These are phyloP conservation scores for Hydroisotoma schaefferi DNA, from an alignment of 2,888 invertebrate genomes.

Conservation along the genomic window DNA sequence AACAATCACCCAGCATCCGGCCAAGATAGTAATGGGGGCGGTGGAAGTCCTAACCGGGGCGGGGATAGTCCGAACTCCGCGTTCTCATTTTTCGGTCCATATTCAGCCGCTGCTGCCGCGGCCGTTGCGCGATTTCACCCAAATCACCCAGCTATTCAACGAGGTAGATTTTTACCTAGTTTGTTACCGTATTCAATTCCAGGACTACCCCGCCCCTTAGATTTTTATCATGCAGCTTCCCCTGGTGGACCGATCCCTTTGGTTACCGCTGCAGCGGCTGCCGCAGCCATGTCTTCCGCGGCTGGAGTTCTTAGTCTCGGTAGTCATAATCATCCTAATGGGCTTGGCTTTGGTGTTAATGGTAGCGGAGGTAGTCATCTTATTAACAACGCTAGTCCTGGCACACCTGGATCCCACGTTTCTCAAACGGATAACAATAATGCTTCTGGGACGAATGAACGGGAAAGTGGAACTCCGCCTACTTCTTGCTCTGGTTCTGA, in stretches of 20 bases:
- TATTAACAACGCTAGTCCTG: constrained; percentile 32
- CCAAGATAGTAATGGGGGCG: constrained; percentile 15
- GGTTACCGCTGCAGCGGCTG: constrained; percentile 38
- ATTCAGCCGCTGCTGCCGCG: constrained; percentile 44
- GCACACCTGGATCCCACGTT: constrained; percentile 39
- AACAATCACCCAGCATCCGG: constrained; percentile 21
- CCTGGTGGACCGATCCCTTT: constrained; percentile 30
- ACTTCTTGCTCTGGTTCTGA: constrained; percentile 57
- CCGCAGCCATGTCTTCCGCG: constrained; percentile 35
- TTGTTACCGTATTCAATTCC: constrained; percentile 44
- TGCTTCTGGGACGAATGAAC: constrained; percentile 21
- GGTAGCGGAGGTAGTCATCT: constrained; percentile 16
- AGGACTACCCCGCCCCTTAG: constrained; percentile 39
- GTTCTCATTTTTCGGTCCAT: constrained; percentile 47
- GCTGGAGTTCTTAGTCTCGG: constrained; percentile 36
- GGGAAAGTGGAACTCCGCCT: constrained; percentile 47
- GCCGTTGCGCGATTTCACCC: constrained; percentile 43
- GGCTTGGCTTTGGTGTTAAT: constrained; percentile 32
- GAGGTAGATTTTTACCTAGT: constrained; percentile 41
- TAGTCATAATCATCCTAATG: constrained; percentile 27
- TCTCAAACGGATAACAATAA: constrained; percentile 19
- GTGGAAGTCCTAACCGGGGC: constrained; percentile 19
- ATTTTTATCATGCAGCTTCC: constrained; percentile 35
- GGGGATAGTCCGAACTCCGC: constrained; percentile 39
- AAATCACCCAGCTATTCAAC: constrained; percentile 33